Evolutionary conservation across 2,888 invertebrate genomes (phyloP).

Genomic region (Oeneis ivallda): DNA sequence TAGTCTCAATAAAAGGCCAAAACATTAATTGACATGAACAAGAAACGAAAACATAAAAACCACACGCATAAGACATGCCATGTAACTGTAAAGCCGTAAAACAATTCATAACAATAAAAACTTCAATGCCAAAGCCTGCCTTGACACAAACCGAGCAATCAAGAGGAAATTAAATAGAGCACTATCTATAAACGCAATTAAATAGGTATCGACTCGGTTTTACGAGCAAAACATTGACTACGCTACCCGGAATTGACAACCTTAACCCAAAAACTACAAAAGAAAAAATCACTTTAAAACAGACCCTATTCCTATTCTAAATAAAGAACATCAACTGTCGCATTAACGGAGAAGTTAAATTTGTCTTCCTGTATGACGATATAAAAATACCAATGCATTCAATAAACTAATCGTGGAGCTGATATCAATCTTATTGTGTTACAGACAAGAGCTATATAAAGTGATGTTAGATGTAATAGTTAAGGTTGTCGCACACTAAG

Average conservation of each 20-base stretch:
- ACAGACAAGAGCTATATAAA: conserved; percentile 23
- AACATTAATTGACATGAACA: conserved; percentile 18
- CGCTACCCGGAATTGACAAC: conserved; percentile 43
- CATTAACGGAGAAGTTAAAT: conserved; percentile 48
- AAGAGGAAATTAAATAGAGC: conserved; percentile 73
- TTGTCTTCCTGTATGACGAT: conserved; percentile 51
- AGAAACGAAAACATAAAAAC: conserved; percentile 23
- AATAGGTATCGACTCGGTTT: conserved; percentile 64
- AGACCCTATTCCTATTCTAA: conserved; percentile 27
- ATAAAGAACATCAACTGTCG: conserved; percentile 36
- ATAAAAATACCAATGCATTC: conserved; percentile 39
- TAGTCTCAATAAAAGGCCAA: conserved; percentile 6
- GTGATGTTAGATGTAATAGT: conserved; percentile 26
- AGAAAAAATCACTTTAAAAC: conserved; percentile 28
- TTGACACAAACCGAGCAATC: conserved; percentile 60
- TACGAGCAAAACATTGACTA: conserved; percentile 72
- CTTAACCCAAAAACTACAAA: conserved; percentile 2
- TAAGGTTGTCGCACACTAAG: conserved; percentile 54
- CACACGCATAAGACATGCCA: conserved; percentile 16
- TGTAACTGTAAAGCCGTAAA: conserved; percentile 45
- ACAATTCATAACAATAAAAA: conserved; percentile 78
- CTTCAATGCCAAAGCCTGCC: conserved; percentile 57
- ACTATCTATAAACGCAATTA: conserved; percentile 68
- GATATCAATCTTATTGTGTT: conserved; percentile 38
- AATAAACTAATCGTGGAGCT: conserved; percentile 25